Conservation (phyloP, 2,113 vertebrate species). For the Tonatia bakeri region DNA sequence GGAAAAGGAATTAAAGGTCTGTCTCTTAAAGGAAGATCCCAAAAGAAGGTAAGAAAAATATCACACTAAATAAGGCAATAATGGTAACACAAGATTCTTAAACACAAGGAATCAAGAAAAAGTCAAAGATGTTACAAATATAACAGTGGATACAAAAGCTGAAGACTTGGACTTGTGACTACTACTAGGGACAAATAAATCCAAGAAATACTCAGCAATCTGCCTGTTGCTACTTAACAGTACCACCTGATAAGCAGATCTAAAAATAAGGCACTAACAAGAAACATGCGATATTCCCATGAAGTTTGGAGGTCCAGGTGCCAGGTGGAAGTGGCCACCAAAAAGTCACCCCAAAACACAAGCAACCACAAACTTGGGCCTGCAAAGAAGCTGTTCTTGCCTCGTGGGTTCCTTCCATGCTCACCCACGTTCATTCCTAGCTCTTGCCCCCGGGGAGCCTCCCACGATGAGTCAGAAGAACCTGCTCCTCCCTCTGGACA, state of each 20-base stretch:
- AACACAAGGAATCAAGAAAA: neutral
- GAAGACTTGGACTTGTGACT: neutral
- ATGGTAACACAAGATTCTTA: neutral
- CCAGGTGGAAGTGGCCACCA: neutral
- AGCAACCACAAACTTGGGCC: neutral
- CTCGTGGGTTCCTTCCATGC: neutral
- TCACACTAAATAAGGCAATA: neutral
- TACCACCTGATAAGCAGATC: neutral
- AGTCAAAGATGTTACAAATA: neutral
- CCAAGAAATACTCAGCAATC: neutral
- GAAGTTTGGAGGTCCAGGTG: neutral
- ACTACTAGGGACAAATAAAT: neutral
- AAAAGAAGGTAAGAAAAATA: neutral
- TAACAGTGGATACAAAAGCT: neutral
- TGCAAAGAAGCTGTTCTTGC: neutral
- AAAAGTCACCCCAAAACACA: neutral
- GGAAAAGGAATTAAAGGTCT: neutral
- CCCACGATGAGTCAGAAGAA: neutral
- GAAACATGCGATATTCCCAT: neutral
- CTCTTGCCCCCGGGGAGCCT: neutral
- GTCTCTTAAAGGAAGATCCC: neutral
- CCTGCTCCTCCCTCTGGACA: neutral
- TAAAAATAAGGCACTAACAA: neutral
- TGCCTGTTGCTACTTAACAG: neutral
- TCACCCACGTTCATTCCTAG: neutral